Conservation (phyloP, 2,888 invertebrate genomes). For the Clusia tigrina region DNA sequence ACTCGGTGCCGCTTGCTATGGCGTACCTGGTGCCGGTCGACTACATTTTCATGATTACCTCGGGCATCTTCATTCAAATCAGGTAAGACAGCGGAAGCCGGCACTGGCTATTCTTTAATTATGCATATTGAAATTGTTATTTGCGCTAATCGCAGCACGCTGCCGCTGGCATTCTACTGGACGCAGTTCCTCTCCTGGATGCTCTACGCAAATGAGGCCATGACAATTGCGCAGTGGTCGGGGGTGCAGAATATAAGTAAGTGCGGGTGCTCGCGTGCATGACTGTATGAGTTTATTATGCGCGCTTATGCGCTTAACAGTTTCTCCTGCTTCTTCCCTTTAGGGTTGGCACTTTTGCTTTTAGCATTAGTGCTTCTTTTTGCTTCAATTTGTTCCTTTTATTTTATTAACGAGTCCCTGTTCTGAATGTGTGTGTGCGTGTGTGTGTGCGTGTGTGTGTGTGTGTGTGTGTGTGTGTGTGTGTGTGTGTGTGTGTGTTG, state of each 20-base stretch:
- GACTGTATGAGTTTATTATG: too few relatives aligned
- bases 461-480: too few relatives aligned
- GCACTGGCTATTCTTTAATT: neutral
- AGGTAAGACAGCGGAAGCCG: conserved; percentile 68
- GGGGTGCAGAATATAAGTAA: conserved; percentile 68
- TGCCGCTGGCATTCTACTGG: conserved; percentile 78
- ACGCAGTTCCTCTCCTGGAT: conserved; percentile 84
- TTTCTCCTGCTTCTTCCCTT: too few relatives aligned
- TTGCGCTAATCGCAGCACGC: conserved; percentile 66
- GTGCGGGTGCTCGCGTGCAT: conserved; percentile 27
- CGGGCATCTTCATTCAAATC: conserved; percentile 83
- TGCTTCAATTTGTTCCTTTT: too few relatives aligned
- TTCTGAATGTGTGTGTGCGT: too few relatives aligned
- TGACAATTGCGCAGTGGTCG: conserved; percentile 83
- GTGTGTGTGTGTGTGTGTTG: too few relatives aligned
- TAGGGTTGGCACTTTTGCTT: too few relatives aligned
- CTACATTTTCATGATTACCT: conserved; percentile 85
- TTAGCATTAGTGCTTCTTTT: too few relatives aligned
- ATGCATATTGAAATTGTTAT: neutral
- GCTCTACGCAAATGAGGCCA: conserved; percentile 85
- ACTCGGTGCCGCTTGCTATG: conserved; percentile 81
- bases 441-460: too few relatives aligned
- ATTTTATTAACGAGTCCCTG: too few relatives aligned
- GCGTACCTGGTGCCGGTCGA: conserved; percentile 87
- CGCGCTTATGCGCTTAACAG: too few relatives aligned